Base-by-base conservation (phyloP, 1,140 invertebrate genomes). In the Hesperophylax magnus region DNA sequence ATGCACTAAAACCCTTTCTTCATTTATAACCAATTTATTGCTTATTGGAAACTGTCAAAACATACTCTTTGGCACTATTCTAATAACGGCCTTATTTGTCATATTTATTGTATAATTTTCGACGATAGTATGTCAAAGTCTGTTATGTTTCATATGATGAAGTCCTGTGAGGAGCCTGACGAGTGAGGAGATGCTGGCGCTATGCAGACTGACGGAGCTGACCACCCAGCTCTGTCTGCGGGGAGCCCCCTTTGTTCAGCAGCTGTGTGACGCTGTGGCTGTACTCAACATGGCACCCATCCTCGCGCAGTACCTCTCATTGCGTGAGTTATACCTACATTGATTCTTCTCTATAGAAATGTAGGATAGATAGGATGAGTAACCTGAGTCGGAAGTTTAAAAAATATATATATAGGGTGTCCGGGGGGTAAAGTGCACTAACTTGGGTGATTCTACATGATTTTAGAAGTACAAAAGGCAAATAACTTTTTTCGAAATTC, bases 191-290 rank as follows among this genome's bases (percentile, higher is more conserved):
- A 87, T 94, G 67, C 89, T 91, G 85, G 93, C 94, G 0, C 87
- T 95, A 8, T 92, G 93, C 82, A 91, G 92, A 47, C 90, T 95
- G 78, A 91, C 93, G 85, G 91, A 95, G 77, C 86, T 96, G 53
- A 92, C 95, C 27, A 92, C 93, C 76, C 92, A 95, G 88, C 87
- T 97, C 78, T 92, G 95, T 74, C 92, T 96, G 84, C 87, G 91
- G 15, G 91, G 93, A 39, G 91, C 93, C 27, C 91, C 93, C 75
- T 96, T 95, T 86, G 91, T 96, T 0, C 90, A 91, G 1, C 95
- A 97, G 84, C 94, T 96, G 85, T 96, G 95, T 85, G 93, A 96
- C 80, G 92, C 94, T 2, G 89, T 96, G 31, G 91, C 92, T n/a
- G 91, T 95, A 47, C 88, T 95, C 24, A 91, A 92, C 72, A 92